Conservation (phyloP, 2,797 vertebrate genomes). For the Protosalanx chinensis region DNA sequence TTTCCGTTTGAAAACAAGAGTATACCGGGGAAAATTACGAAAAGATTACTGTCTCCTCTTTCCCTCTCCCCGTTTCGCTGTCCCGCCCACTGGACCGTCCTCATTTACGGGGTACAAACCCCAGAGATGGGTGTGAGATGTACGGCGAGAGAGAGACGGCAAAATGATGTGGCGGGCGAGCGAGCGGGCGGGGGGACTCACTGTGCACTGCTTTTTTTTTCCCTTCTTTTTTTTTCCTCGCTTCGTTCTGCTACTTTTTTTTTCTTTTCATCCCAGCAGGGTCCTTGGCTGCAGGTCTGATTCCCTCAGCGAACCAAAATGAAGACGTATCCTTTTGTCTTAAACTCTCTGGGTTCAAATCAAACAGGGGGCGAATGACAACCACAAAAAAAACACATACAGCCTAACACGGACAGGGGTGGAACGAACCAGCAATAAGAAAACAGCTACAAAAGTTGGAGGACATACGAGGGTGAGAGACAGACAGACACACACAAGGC, state of each 20-base stretch:
- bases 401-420: constrained; percentile 45
- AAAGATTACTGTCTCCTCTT: constrained; percentile 59
- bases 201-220: constrained; percentile 65
- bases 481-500: constrained; percentile 49
- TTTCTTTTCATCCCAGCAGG: constrained; percentile 77
- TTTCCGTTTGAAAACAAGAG: constrained; percentile 42
- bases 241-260: constrained; percentile 80
- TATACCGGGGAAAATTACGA: constrained; percentile 50
- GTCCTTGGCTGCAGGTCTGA: constrained; percentile 85
- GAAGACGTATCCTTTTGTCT: constrained; percentile 79
- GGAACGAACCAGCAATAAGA: constrained; percentile 47
- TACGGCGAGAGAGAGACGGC: constrained; percentile 76
- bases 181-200: constrained; percentile 60
- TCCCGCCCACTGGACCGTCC: constrained; percentile 67
- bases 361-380: constrained; percentile 63
- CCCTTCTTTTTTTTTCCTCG: constrained; percentile 62
- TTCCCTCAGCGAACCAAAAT: constrained; percentile 81
- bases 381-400: constrained; percentile 36
- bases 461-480: constrained; percentile 42
- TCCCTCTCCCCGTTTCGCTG: constrained; percentile 58
- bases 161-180: constrained; percentile 73
- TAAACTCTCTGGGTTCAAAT: constrained; percentile 68
- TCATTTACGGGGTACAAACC: constrained; percentile 69
- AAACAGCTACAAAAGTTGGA: constrained; percentile 56
- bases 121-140: constrained; percentile 66